Conservation (phyloP, 2,888 invertebrate species). For the Cryptocheilus praepositus region DNA sequence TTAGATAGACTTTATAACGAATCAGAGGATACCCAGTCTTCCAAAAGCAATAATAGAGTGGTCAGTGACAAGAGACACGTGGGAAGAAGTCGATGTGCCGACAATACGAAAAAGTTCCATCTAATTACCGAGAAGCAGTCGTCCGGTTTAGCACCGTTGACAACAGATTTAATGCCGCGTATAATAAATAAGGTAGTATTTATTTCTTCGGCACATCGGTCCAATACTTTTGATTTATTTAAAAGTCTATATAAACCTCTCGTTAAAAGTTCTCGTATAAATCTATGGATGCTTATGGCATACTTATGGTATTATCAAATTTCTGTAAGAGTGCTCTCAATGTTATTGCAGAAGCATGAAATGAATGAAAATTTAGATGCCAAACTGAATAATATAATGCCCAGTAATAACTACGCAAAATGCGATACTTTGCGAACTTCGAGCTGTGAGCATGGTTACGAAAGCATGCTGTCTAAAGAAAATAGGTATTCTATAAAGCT, state of each 20-base stretch:
- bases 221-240: too few species aligned
- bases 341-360: not conserved
- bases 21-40: conserved; percentile 8
- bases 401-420: not conserved
- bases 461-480: too few species aligned
- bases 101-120: conserved; percentile 37
- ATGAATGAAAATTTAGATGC: not conserved
- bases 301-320: too few species aligned
- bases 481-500: too few species aligned
- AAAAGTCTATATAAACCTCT: too few species aligned
- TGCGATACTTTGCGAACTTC: too few species aligned
- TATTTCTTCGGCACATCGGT: not conserved
- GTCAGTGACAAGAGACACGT: conserved; percentile 3
- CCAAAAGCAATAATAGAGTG: conserved; percentile 22
- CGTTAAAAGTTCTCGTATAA: too few species aligned
- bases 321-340: not conserved
- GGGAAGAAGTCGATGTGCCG: conserved; percentile 28
- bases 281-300: too few species aligned
- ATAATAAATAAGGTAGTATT: conserved; percentile 57
- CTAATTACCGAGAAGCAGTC: conserved; percentile 53
- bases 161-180: conserved; percentile 63
- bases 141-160: conserved; percentile 62
- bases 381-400: too few species aligned
- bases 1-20: conserved; percentile 17
- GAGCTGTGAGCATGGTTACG: too few species aligned